phyloP scores from a whole-genome alignment of 2,797 vertebrate species.

The Microctenopoma stevenorrisi region DNA sequence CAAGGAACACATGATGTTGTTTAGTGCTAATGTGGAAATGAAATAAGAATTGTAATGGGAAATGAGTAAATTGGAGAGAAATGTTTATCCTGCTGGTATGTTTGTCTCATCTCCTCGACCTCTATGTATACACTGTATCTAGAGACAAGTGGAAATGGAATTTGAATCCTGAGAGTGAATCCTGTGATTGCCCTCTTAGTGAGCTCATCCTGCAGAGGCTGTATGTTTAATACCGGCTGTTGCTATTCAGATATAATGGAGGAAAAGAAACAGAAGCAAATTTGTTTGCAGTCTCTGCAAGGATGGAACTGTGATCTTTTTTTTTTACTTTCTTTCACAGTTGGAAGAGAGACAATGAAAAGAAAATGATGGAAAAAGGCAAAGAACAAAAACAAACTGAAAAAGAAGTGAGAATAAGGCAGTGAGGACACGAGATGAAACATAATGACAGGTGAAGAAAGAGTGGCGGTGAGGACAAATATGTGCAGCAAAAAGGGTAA shows the following conservation, averaged over 20 bases:
- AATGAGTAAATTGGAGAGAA: constrained; percentile 18
- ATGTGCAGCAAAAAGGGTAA: neutral
- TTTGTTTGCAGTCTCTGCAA: neutral
- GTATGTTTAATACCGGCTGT: constrained; percentile 31
- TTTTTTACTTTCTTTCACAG: neutral
- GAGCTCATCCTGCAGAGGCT: constrained; percentile 35
- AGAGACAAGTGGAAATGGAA: constrained; percentile 49
- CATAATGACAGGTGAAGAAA: neutral
- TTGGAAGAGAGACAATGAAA: neutral
- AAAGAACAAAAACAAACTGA: neutral
- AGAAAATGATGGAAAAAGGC: neutral
- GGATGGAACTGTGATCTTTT: constrained; percentile 23
- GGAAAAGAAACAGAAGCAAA: neutral
- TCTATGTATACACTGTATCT: constrained; percentile 18
- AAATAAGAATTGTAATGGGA: constrained; percentile 26
- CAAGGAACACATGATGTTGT: neutral
- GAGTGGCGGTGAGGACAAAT: neutral
- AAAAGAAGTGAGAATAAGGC: neutral
- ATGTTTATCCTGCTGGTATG: constrained; percentile 26
- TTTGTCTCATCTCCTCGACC: constrained; percentile 23
- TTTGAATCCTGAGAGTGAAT: constrained; percentile 54
- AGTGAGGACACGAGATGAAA: neutral
- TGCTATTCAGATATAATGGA: constrained; percentile 15
- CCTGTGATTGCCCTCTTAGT: constrained; percentile 53
- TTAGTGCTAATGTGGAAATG: neutral